Base-by-base conservation (phyloP, 2,797 vertebrate species). In the Menidia menidia region DNA sequence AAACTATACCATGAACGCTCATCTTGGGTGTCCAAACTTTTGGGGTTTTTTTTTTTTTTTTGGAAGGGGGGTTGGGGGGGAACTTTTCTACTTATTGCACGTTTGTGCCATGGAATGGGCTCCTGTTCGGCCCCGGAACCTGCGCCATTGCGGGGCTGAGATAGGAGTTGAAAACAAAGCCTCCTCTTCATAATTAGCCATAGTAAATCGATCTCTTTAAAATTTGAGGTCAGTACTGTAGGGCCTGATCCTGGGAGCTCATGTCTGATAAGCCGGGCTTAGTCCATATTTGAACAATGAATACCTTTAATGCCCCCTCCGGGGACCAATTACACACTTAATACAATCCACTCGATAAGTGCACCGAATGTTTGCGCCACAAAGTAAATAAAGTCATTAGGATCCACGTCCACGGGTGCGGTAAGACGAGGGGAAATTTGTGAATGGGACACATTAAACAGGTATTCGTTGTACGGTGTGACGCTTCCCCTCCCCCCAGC, bases 371-470 rank as follows among this genome's bases (percentile, higher is more conserved):
- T 47, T 68, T 70, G 63, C 63, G 75, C 75, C 62, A 42, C 60
- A 75, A 73, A 71, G 54, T 45, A 81, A 77, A 80, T 69, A 50
- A 66, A 74, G 77, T 84, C 75, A 83, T 83, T 78, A 76, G 75
- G 72, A 67, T 77, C 75, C 66, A 57, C 63, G 71, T 74, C 77
- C 72, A 64, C 25, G 25, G 25, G 62, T 15, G 73, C 42, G 53
- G 59, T 44, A 70, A 42, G 55, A 91, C 81, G 92, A 93, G 91
- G 86, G 84, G 88, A 89, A 92, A 93, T 95, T 98, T 97, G 95
- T 97, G 96, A 98, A 98, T 98, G 97, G 94, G 91, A 94, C 88
- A 89, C 89, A 88, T 90, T 92, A 68, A 94, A 92, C 91, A 94
- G 92, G 93, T 91, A 93, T 95, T 97, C 94, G 95, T 95, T 95